Conservation (phyloP, 2,113 vertebrate species). For the Apodemus speciosus region DNA sequence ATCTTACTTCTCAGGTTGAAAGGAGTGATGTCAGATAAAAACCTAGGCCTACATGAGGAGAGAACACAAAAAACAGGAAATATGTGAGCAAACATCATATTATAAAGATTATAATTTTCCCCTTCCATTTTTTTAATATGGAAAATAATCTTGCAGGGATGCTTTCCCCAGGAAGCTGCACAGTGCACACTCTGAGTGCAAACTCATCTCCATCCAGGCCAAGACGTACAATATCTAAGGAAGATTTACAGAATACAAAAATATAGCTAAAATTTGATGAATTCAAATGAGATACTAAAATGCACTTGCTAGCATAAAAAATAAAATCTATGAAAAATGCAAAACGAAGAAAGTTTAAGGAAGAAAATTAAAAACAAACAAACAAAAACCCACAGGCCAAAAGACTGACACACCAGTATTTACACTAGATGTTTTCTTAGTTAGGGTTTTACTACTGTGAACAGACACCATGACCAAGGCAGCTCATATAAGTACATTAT, state of each 20-base stretch:
- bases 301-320: background rate
- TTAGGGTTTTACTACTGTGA: too few species aligned
- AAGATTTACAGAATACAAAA: slow-evolving; percentile 9
- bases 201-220: background rate
- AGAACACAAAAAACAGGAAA: background rate
- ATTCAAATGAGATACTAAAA: background rate
- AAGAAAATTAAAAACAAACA: background rate
- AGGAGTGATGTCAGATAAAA: background rate
- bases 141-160: background rate
- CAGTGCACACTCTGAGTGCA: background rate
- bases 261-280: background rate
- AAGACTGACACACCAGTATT: background rate
- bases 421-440: background rate
- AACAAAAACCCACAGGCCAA: background rate
- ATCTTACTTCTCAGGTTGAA: background rate
- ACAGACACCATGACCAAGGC: too few species aligned
- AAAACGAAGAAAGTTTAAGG: background rate
- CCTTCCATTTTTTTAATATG: background rate
- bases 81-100: background rate
- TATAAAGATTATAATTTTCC: background rate
- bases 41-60: background rate
- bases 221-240: background rate
- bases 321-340: background rate
- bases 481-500: too few species aligned
- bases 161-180: background rate